phyloP scores from a whole-genome alignment of 1,140 invertebrate species.

The Panagrolaimus sp. region DNA sequence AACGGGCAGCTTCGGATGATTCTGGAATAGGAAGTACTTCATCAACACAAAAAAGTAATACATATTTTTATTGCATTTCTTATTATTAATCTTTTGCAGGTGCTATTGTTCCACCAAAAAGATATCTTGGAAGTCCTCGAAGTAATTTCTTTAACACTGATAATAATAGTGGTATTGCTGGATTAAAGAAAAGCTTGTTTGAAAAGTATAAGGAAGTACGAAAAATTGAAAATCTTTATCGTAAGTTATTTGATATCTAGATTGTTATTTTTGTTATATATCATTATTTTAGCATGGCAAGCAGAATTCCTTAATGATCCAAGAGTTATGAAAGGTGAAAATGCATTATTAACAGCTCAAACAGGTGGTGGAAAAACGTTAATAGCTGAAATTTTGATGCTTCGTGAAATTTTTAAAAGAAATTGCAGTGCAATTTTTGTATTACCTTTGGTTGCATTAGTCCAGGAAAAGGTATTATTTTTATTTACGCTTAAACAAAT shows the following conservation, averaged over 20 bases:
- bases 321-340: conserved; percentile 60
- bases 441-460: conserved; percentile 86
- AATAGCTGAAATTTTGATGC: conserved; percentile 86
- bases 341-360: conserved; percentile 84
- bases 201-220: conserved; percentile 11
- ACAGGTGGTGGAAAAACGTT: conserved; percentile 93
- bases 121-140: background rate
- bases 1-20: too few relatives aligned
- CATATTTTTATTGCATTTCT: too few relatives aligned
- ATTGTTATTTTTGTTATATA: too few relatives aligned
- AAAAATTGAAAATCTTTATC: conserved; percentile 9
- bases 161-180: conserved; percentile 1
- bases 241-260: background rate
- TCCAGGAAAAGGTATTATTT: conserved; percentile 77
- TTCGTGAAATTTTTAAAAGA: conserved; percentile 75
- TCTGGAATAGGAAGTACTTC: too few relatives aligned
- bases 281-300: conserved; percentile 48
- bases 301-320: conserved; percentile 47
- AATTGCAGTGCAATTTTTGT: conserved; percentile 81
- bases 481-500: background rate
- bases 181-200: background rate
- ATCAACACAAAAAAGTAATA: too few relatives aligned
- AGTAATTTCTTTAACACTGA: conserved; percentile 2
- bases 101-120: background rate
- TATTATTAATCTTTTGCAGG: too few relatives aligned